Evolutionary conservation across 2,113 vertebrate genomes (phyloP).

Genomic region (Mormyrus lacerda): DNA sequence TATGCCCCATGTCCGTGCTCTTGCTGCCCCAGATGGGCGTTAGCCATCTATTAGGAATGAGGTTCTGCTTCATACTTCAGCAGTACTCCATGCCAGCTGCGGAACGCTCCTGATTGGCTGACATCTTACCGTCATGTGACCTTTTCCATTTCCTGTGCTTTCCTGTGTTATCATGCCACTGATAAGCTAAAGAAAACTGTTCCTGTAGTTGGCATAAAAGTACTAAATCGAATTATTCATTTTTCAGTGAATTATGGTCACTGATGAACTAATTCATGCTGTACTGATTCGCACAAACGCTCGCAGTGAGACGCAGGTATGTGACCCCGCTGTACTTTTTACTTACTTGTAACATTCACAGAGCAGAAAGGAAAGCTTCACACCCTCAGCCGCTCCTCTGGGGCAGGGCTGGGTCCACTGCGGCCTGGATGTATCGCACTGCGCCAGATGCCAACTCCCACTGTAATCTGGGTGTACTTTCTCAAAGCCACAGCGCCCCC

Average conservation of each 20-base stretch:
- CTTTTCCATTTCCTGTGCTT: neutral
- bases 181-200: neutral
- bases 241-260: neutral
- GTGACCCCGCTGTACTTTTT: neutral
- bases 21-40: neutral
- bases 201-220: neutral
- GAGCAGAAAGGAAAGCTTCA: neutral
- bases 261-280: neutral
- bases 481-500: neutral
- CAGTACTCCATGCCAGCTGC: neutral
- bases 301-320: neutral
- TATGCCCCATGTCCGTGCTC: slow-evolving; percentile 33
- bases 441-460: neutral
- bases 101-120: neutral
- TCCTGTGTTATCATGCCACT: neutral
- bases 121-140: neutral
- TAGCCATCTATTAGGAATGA: neutral
- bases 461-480: neutral
- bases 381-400: neutral
- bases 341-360: neutral
- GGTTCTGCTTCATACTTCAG: neutral
- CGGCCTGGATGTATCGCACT: neutral
- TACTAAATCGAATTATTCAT: neutral
- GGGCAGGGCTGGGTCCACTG: neutral
- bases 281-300: neutral